Conservation (phyloP, 2,113 vertebrate species). For the Argyrosomus japonicus region DNA sequence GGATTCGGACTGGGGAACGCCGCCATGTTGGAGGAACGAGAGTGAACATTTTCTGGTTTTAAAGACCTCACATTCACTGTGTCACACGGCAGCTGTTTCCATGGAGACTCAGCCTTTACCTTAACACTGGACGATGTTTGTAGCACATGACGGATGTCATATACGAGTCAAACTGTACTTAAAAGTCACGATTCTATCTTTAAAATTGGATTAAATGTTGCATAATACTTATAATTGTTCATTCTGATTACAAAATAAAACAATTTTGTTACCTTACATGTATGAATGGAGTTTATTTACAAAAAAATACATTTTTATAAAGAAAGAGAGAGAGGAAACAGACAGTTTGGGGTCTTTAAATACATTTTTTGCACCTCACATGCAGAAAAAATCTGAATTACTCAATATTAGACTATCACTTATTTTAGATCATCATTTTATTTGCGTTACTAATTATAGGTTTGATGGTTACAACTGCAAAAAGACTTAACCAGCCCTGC, state of each 20-base stretch:
- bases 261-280: conserved; percentile 6
- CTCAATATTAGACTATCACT: neutral
- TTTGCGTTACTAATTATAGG: neutral
- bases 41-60: conserved; percentile 59
- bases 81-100: neutral
- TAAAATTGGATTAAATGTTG: neutral
- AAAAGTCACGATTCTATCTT: neutral
- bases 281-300: neutral
- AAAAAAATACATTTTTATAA: neutral
- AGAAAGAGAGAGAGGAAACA: conserved; percentile 1
- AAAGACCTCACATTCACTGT: neutral
- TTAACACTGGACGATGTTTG: neutral
- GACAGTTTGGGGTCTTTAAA: no score
- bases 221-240: neutral
- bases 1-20: conserved; percentile 94
- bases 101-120: neutral
- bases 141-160: neutral
- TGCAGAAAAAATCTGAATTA: neutral
- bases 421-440: neutral
- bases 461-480: neutral
- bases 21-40: conserved; percentile 89
- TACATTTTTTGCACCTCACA: neutral
- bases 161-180: neutral
- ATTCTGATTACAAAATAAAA: conserved; percentile 33
- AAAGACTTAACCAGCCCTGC: neutral